These are phyloP conservation scores for Crypturellus tataupa DNA, from an alignment of 2,797 vertebrate species.

Conservation along the genomic window DNA sequence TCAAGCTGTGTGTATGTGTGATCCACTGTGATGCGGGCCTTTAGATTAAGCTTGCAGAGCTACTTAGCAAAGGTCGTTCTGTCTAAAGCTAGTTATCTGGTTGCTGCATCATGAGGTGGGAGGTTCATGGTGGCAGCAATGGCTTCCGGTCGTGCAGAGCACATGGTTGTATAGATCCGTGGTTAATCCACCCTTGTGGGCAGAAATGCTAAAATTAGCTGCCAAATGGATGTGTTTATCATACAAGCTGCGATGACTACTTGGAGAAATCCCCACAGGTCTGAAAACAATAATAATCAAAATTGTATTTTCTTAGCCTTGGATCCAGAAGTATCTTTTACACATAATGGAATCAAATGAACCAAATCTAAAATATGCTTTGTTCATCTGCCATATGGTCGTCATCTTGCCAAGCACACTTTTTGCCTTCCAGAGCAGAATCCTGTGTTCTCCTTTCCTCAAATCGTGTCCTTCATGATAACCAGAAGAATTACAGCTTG, in stretches of 20 bases:
- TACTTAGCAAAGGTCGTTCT: background rate
- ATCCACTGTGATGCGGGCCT: background rate
- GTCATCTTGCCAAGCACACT: background rate
- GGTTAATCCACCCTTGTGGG: background rate
- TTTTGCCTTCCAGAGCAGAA: slow-evolving; percentile 14
- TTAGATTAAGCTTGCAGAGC: background rate
- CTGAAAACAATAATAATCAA: slow-evolving; percentile 42
- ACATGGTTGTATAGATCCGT: background rate
- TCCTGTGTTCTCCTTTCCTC: background rate
- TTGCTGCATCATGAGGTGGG: background rate
- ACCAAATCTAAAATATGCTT: slow-evolving; percentile 51
- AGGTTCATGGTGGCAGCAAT: background rate
- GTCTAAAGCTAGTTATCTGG: background rate
- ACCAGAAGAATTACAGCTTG: background rate
- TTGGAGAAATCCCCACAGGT: slow-evolving; percentile 44
- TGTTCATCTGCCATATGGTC: slow-evolving; percentile 27
- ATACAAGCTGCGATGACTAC: background rate
- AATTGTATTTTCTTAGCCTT: slow-evolving; percentile 36
- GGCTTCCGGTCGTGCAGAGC: background rate
- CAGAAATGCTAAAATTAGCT: background rate
- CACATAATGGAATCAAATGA: slow-evolving; percentile 52
- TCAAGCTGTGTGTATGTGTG: accelerated
- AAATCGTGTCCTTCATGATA: background rate
- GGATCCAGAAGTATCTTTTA: slow-evolving; percentile 39
- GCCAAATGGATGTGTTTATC: slow-evolving; percentile 29